Evolutionary conservation across 2,113 vertebrate species (phyloP).

Genomic region (Girardinichthys multiradiatus): DNA sequence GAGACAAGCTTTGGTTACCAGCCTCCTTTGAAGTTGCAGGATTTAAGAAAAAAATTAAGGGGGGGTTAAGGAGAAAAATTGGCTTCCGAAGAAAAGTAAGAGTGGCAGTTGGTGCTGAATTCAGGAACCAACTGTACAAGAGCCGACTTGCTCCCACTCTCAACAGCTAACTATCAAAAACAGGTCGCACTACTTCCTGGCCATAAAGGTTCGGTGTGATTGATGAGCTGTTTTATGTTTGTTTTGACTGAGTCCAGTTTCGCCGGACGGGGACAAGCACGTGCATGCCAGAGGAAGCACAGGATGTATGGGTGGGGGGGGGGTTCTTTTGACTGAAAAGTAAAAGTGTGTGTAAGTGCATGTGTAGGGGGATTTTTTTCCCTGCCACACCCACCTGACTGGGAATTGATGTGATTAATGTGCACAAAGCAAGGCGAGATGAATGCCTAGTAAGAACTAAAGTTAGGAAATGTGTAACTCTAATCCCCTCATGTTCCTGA

Average conservation of each 20-base stretch:
- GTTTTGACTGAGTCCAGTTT: conserved; percentile 76
- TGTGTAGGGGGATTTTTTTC: conserved; percentile 30
- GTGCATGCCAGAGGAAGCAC: conserved; percentile 54
- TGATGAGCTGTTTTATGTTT: conserved; percentile 75
- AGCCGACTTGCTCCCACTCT: conserved; percentile 60
- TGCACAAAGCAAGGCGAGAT: conserved; percentile 14
- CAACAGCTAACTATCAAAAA: conserved; percentile 66
- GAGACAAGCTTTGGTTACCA: conserved; percentile 37
- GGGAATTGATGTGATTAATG: conserved; percentile 34
- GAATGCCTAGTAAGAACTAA: conserved; percentile 4
- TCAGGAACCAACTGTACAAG: conserved; percentile 74
- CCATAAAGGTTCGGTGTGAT: conserved; percentile 64
- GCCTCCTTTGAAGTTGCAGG: conserved; percentile 57
- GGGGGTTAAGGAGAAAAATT: conserved; percentile 25
- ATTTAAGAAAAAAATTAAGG: conserved; percentile 2
- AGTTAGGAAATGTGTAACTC: conserved; percentile 43
- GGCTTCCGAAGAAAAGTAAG: conserved; percentile 65
- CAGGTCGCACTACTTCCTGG: conserved; percentile 74
- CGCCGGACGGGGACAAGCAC: conserved; percentile 54
- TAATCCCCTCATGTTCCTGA: conserved; percentile 48
- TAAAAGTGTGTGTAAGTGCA: conserved; percentile 42
- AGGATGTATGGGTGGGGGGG: conserved; percentile 26
- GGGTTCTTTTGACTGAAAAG: conserved; percentile 22
- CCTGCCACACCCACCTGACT: conserved; percentile 45
- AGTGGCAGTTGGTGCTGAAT: conserved; percentile 68